Base-by-base conservation (phyloP, 2,113 vertebrate genomes). In the Lates calcarifer region DNA sequence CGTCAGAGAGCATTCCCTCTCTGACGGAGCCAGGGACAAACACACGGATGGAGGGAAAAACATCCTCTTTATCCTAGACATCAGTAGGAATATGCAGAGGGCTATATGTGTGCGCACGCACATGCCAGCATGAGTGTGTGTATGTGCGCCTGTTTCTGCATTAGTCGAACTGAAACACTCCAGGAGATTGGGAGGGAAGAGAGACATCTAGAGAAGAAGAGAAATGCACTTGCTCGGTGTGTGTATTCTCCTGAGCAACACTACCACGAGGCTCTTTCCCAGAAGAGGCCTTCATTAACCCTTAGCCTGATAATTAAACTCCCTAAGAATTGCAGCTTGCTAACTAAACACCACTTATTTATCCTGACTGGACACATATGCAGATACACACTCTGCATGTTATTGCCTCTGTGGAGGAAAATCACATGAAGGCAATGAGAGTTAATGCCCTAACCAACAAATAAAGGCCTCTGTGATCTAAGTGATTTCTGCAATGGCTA, bases 21-120 rank as follows among this genome's bases (percentile, higher is more conserved):
- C 92, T 74, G 82, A 90, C 80, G 83, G 90, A 90, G 91, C 83
- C 83, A 69, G 92, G 91, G 93, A 95, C 94, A 94, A 94, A 94
- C 93, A 94, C 89, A 64, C 70, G 67, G 83, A 81, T 78, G 82
- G 90, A 91, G 87, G 84, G 82, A 64, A 90, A 92, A 93, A 92
- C 92, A 89, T 94, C 88, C 91, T 94, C 94, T 95, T 95, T 92
- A 95, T 95, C 90, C 90, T 10, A 63, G 79, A 94, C 95, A 92
- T 95, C 94, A 95, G 92, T 95, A 73, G 93, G 94, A 95, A 94
- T 95, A 94, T 93, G 91, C 88, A 92, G 91, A 41, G 82, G 79
- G 67, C 37, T 65, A 47, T 51, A 43, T 71, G 62, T 55, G 64
- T 58, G 71, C 29, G 49, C 51, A 56, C 11, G 26, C 6, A 13